Conservation (phyloP, 2,888 invertebrate species). For the Capitulum mitella region DNA sequence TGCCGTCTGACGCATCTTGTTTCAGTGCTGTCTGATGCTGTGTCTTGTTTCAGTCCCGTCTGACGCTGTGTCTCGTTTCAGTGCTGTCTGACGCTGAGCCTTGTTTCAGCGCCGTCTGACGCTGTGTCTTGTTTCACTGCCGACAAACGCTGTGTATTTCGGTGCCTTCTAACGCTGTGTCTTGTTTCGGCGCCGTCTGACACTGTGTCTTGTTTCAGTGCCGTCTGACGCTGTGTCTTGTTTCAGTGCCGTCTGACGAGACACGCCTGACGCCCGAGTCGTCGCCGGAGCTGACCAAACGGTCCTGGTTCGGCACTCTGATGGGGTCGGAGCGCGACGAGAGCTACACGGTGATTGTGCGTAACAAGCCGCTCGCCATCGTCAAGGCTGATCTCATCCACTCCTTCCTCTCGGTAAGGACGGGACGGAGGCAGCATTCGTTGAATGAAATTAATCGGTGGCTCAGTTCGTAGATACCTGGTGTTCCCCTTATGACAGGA, state of each 20-base stretch:
- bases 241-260: constrained; percentile 72
- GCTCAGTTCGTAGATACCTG: too few species aligned
- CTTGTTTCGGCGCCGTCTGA: background rate
- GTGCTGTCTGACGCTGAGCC: background rate
- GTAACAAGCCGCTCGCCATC: constrained; percentile 90
- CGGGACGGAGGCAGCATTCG: too few species aligned
- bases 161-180: too few species aligned
- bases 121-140: background rate
- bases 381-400: constrained; percentile 98
- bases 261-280: constrained; percentile 90
- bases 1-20: background rate
- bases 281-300: constrained; percentile 91
- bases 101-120: background rate
- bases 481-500: too few species aligned
- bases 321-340: constrained; percentile 97
- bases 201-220: background rate
- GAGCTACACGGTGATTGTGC: constrained; percentile 90
- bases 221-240: background rate
- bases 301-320: constrained; percentile 97
- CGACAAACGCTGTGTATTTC: too few species aligned
- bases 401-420: constrained; percentile 92
- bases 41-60: too few species aligned
- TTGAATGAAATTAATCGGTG: too few species aligned
- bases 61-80: too few species aligned
- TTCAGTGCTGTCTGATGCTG: too few species aligned